These are phyloP conservation scores for Pyrocephalus nanus DNA, from an alignment of 2,797 vertebrate genomes.

Conservation along the genomic window DNA sequence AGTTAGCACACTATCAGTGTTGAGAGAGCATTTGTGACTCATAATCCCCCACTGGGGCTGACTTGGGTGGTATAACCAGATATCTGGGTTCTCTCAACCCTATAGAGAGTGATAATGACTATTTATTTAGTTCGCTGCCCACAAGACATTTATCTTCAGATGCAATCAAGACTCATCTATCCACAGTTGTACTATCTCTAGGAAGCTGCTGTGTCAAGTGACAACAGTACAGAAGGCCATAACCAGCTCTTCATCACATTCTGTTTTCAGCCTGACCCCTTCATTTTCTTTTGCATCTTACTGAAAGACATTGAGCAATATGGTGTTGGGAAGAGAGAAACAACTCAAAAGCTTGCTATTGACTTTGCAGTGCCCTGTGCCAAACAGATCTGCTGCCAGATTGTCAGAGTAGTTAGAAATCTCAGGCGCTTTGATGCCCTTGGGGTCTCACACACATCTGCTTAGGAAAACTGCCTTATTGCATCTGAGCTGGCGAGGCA, in stretches of 20 bases:
- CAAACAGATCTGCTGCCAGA: constrained; percentile 52
- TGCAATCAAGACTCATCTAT: neutral
- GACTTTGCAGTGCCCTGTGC: neutral
- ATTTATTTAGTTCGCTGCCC: neutral
- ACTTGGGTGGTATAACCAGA: neutral
- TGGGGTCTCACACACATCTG: constrained; percentile 60
- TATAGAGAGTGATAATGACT: neutral
- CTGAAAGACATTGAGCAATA: constrained; percentile 31
- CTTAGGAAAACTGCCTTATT: constrained; percentile 52
- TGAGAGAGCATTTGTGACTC: neutral
- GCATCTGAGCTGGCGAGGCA: neutral
- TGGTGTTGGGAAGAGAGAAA: constrained; percentile 38
- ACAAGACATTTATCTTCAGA: neutral
- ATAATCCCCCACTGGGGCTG: neutral
- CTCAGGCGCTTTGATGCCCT: constrained; percentile 52
- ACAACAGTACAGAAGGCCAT: constrained; percentile 26
- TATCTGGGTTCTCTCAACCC: neutral
- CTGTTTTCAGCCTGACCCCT: neutral
- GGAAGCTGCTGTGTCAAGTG: neutral
- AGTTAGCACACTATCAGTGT: neutral
- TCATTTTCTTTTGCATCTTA: neutral
- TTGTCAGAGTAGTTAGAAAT: constrained; percentile 38
- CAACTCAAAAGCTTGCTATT: neutral
- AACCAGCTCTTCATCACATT: constrained; percentile 29
- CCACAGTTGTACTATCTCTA: neutral